These are phyloP conservation scores for Brienomyrus brachyistius DNA, from an alignment of 2,113 vertebrate species.

Conservation along the genomic window DNA sequence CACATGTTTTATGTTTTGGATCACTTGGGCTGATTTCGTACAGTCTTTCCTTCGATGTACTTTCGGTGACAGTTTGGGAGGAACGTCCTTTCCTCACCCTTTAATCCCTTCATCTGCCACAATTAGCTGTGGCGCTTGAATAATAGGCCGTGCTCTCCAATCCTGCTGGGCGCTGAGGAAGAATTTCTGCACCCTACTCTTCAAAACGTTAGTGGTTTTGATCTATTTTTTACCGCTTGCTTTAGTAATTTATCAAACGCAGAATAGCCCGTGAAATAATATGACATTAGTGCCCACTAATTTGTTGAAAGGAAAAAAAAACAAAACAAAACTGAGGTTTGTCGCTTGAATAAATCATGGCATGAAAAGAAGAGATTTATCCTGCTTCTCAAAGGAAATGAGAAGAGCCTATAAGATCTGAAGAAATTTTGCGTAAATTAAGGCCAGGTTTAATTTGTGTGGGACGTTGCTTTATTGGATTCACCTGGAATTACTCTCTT, in stretches of 20 bases:
- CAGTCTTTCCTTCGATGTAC: background rate
- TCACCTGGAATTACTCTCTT: background rate
- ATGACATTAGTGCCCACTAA: conserved; percentile 61
- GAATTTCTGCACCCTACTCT: conserved; percentile 30
- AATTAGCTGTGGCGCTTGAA: conserved; percentile 50
- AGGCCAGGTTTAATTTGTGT: background rate
- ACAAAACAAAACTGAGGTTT: conserved; percentile 36
- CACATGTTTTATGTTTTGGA: background rate
- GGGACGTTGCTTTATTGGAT: background rate
- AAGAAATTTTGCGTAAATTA: background rate
- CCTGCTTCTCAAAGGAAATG: background rate
- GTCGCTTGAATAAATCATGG: conserved; percentile 61
- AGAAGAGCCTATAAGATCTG: background rate
- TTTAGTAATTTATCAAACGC: conserved; percentile 59
- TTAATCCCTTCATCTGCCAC: conserved; percentile 52
- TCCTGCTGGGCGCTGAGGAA: conserved; percentile 43
- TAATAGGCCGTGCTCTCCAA: conserved; percentile 57
- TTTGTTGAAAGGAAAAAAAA: conserved; percentile 48
- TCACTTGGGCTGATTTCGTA: background rate
- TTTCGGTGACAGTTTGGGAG: background rate
- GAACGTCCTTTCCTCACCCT: conserved; percentile 20
- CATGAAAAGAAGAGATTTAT: conserved; percentile 3
- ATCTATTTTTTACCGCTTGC: conserved; percentile 64
- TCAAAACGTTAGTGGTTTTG: conserved; percentile 55
- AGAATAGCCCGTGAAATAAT: conserved; percentile 61